A percentile compares a stretch with the other conserved stretches of the same genome.
These are phyloP conservation scores for Terebella lapidaria DNA, from an alignment of 2,888 invertebrate species.

Conservation along the genomic window DNA sequence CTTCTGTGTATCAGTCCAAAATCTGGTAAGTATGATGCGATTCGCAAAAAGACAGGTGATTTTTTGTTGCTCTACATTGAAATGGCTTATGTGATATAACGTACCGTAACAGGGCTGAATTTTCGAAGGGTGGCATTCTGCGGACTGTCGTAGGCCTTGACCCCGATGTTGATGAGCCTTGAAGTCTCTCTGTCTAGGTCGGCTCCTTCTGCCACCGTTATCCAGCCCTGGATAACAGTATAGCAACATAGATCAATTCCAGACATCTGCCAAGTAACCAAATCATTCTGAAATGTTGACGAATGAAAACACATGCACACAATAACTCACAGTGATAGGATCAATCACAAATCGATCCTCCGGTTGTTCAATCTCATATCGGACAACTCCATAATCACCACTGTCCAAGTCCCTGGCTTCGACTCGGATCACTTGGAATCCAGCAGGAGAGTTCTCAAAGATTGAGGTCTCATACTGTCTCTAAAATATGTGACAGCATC, in stretches of 20 bases:
- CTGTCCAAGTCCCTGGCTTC: conserved; percentile 39
- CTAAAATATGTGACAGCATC: no score
- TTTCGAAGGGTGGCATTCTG: conserved; percentile 60
- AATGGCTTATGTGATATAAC: conserved; percentile 22
- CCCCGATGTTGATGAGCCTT: conserved; percentile 69
- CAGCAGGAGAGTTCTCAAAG: conserved; percentile 30
- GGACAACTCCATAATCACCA: conserved; percentile 72
- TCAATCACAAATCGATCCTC: conserved; percentile 67
- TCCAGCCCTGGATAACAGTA: conserved; percentile 64
- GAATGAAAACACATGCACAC: no score
- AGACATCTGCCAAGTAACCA: no score
- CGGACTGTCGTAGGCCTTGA: conserved; percentile 76
- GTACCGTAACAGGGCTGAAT: conserved; percentile 71
- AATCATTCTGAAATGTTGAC: no score
- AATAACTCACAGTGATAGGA: conserved; percentile 44
- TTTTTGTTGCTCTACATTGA: no score
- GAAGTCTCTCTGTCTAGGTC: conserved; percentile 74
- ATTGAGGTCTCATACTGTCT: conserved; percentile 4
- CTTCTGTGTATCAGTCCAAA: no score
- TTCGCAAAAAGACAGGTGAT: no score
- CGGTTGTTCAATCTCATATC: conserved; percentile 71
- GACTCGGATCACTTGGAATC: conserved; percentile 28
- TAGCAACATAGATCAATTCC: no score
- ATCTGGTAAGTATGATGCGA: no score
- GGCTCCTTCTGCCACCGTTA: conserved; percentile 68